Base-by-base conservation (phyloP, 2,797 vertebrate species). In the Leptatherina wallacei region DNA sequence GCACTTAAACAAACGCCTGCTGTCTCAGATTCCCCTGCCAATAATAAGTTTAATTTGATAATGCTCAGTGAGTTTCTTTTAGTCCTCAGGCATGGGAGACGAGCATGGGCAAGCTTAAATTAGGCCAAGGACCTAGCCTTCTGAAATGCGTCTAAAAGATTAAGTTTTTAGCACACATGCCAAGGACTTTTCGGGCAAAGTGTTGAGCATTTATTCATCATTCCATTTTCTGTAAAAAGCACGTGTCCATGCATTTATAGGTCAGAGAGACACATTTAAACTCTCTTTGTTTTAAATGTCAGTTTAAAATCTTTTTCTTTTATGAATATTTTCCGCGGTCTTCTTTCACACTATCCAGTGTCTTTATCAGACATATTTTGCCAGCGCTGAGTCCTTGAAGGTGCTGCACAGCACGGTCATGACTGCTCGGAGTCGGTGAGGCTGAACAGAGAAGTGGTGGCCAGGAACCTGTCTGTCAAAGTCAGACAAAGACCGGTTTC, bases 391-490 rank as follows among this genome's bases (percentile, higher is more conserved):
- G 27, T 54, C 54, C 68, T 61, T 73, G 69, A 78, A 54, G 77
- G 75, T 71, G 81, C 73, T 24, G 49, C 49, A 36, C 63, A 27
- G 69, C 67, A 9, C 32, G 8, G 60, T 65, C 51, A 61, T 16
- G 20, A 72, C 72, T 71, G 68, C 65, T 65, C 61, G 1, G 72
- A 74, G 76, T 74, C 58, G 73, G 44, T n/a, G 67, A 85, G 71
- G 77, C 78, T 70, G 75, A 84, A 82, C 67, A 42, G 71, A 71
- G 71, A 76, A 36, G 63, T 16, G 54, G 73, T 74, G 79, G 82
- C 85, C 82, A 82, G 75, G 62, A 91, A 91, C 83, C 85, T 82
- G 90, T 88, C 83, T 61, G 73, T 91, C 88, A 89, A 81, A 86
- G 84, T 30, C 7, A 90, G 87, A 91, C 89, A 90, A 91, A 90